Evolutionary conservation across 2,888 invertebrate species (phyloP).

Genomic region (Limnephilus rhombicus): DNA sequence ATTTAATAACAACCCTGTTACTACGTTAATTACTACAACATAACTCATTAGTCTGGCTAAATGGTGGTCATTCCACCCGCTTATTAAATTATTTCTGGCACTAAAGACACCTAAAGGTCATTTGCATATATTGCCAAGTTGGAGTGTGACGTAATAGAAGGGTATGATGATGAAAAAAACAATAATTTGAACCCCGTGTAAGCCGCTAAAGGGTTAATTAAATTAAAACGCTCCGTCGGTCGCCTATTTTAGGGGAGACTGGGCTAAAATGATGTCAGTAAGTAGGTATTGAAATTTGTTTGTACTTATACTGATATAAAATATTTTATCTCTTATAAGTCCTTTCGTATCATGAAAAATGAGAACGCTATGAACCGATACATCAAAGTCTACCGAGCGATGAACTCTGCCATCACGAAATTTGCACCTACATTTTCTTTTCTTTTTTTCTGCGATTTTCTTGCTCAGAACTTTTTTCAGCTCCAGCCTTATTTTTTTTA

Average conservation of each 20-base stretch:
- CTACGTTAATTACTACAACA: slow-evolving; percentile 48
- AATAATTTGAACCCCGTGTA: slow-evolving; percentile 48
- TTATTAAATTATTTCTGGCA: slow-evolving; percentile 59
- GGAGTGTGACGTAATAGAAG: slow-evolving; percentile 37
- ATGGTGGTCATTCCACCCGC: slow-evolving; percentile 30
- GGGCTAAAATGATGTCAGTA: slow-evolving; percentile 10
- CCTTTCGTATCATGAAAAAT: too few species aligned
- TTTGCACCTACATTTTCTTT: too few species aligned
- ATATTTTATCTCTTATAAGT: too few species aligned
- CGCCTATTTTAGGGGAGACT: slow-evolving; percentile 26
- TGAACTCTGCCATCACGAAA: not conserved
- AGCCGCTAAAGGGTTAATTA: slow-evolving; percentile 65
- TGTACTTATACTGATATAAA: not conserved
- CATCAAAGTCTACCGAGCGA: not conserved
- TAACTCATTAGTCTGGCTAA: slow-evolving; percentile 41
- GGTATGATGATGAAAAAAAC: slow-evolving; percentile 48
- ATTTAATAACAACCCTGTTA: slow-evolving; percentile 51
- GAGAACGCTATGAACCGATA: too few species aligned
- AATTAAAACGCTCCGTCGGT: slow-evolving; percentile 61
- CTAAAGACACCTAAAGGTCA: slow-evolving; percentile 53
- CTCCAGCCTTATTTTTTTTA: not conserved
- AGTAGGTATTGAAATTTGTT: not conserved
- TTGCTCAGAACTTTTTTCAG: not conserved
- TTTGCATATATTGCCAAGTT: slow-evolving; percentile 57
- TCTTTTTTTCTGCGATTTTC: too few species aligned